Conservation (phyloP, 2,888 invertebrate species). For the Rhorus exstirpatorius region DNA sequence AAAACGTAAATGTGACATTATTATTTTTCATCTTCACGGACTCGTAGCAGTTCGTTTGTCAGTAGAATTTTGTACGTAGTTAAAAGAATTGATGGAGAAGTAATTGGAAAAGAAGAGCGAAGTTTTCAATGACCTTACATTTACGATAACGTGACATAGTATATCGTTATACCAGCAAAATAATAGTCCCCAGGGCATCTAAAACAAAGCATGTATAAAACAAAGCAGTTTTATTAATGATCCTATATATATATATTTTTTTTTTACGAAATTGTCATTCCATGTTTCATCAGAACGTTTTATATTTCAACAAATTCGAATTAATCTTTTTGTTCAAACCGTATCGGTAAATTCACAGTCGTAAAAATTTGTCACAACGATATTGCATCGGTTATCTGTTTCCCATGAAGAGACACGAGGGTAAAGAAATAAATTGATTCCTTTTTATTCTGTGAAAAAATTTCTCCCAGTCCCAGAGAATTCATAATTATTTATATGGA, state of each 20-base stretch:
- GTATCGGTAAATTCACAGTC: background rate
- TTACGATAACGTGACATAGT: background rate
- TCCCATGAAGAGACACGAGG: background rate
- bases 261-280: background rate
- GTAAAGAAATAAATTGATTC: background rate
- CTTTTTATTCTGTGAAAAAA: background rate
- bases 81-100: background rate
- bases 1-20: conserved; percentile 36
- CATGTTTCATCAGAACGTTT: background rate
- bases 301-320: background rate
- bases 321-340: conserved; percentile 8
- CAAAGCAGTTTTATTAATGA: background rate
- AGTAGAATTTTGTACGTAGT: background rate
- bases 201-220: background rate
- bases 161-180: background rate
- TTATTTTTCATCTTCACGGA: conserved; percentile 18
- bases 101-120: background rate
- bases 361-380: background rate
- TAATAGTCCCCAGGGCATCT: background rate
- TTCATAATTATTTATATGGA: conserved; percentile 1
- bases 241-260: background rate
- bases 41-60: background rate
- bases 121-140: too few species aligned
- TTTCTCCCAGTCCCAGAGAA: background rate
- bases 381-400: background rate